These are phyloP conservation scores for Oenanthe oenanthe DNA, from an alignment of 2,113 vertebrate genomes.

Conservation along the genomic window DNA sequence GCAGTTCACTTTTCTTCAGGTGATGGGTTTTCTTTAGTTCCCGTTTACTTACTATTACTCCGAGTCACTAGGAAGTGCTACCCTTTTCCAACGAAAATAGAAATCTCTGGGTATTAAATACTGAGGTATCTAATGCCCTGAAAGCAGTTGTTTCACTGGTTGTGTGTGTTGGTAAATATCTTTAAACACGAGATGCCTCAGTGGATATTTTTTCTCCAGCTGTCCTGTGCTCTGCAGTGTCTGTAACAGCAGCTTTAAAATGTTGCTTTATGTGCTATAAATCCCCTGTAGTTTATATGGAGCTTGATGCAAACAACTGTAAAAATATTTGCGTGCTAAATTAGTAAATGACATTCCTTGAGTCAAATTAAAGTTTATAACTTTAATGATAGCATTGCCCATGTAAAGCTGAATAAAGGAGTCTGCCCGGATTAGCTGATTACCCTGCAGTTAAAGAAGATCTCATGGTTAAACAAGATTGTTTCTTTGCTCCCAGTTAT, in stretches of 20 bases:
- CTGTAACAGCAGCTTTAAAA: background rate
- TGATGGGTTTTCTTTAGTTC: conserved; percentile 10
- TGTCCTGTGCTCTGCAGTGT: background rate
- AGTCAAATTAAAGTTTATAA: background rate
- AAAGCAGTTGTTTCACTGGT: background rate
- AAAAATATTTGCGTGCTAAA: background rate
- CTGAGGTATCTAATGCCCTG: background rate
- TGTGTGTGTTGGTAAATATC: background rate
- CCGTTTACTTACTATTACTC: rapidly evolving
- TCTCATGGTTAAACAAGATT: background rate
- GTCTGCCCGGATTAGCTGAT: background rate
- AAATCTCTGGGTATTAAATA: background rate
- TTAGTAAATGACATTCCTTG: background rate
- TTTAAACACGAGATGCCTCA: background rate
- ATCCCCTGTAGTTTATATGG: background rate
- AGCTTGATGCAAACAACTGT: background rate
- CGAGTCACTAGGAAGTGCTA: background rate
- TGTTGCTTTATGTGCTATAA: background rate
- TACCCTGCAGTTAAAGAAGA: background rate
- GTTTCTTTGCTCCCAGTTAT: background rate
- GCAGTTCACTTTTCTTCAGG: background rate
- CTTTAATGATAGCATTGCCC: background rate
- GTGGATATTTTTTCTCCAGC: background rate
- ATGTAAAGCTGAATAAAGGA: background rate
- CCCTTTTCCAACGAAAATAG: background rate